Conservation (phyloP, 1,140 invertebrate genomes). For the Batillaria attramentaria region DNA sequence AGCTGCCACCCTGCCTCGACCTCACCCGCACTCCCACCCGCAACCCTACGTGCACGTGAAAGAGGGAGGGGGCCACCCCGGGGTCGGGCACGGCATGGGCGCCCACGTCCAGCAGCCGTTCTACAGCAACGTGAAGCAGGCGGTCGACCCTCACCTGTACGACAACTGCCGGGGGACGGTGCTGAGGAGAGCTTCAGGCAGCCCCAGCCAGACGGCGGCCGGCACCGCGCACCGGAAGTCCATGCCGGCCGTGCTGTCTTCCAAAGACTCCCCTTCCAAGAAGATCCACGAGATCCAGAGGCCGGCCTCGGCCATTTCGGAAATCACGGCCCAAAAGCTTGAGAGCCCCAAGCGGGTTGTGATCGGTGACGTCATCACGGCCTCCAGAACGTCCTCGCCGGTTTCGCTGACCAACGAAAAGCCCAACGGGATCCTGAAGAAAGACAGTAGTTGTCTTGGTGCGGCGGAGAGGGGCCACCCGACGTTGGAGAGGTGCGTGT, state of each 20-base stretch:
- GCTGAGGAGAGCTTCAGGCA: conserved; percentile 10
- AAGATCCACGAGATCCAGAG: conserved; percentile 26
- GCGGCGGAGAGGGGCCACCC: background rate
- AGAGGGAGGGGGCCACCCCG: conserved; percentile 30
- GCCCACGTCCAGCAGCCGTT: too few species aligned
- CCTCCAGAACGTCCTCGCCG: conserved; percentile 25
- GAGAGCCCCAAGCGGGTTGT: conserved; percentile 42
- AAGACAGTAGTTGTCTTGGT: conserved; percentile 24
- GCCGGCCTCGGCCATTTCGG: conserved; percentile 41
- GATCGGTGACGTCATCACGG: conserved; percentile 44
- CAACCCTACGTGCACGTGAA: conserved; percentile 6
- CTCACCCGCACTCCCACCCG: conserved; percentile 76
- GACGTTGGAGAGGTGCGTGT: conserved; percentile 12
- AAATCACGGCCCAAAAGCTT: conserved; percentile 39
- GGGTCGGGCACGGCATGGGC: conserved; percentile 35
- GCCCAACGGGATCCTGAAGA: conserved; percentile 43
- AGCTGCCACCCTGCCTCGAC: conserved; percentile 17
- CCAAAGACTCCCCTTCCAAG: conserved; percentile 19
- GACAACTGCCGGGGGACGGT: conserved; percentile 77
- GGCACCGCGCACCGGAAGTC: conserved; percentile 17
- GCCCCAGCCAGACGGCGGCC: conserved; percentile 10
- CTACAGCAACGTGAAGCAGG: conserved; percentile 66
- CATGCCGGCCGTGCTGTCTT: background rate
- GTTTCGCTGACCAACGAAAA: conserved; percentile 33
- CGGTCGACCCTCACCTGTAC: conserved; percentile 90